These are phyloP conservation scores for Onychostoma macrolepis DNA, from an alignment of 2,113 vertebrate genomes.

Conservation along the genomic window DNA sequence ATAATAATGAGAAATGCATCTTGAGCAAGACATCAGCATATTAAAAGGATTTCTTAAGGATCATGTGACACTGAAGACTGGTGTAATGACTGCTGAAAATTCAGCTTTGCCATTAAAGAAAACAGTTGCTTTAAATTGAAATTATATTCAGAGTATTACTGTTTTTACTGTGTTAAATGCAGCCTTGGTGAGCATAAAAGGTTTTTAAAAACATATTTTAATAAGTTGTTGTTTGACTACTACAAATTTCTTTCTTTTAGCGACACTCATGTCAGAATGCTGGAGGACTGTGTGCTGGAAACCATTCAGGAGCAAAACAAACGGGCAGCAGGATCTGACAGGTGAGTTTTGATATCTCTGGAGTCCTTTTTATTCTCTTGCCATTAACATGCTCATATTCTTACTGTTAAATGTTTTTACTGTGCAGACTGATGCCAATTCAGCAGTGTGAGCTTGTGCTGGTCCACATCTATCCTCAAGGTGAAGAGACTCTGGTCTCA, in stretches of 20 bases:
- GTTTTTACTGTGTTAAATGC: not conserved
- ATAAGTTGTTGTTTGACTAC: no score
- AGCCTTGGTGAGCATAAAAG: not conserved
- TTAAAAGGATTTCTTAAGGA: no score
- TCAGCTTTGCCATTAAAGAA: no score
- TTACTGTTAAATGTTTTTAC: not conserved
- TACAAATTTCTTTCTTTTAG: constrained; percentile 64
- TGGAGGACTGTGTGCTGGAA: constrained; percentile 96
- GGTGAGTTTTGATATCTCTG: constrained; percentile 78
- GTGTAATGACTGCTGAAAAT: no score
- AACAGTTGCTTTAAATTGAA: no score
- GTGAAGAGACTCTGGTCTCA: constrained; percentile 94
- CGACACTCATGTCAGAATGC: constrained; percentile 97
- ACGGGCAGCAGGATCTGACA: constrained; percentile 93
- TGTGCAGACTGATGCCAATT: constrained; percentile 92
- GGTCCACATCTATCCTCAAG: constrained; percentile 93
- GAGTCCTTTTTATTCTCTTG: not conserved
- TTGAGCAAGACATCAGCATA: no score
- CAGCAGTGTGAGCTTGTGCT: constrained; percentile 97
- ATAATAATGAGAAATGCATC: no score
- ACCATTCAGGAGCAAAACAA: constrained; percentile 97
- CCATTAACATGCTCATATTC: not conserved
- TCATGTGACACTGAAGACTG: no score
- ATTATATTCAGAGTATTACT: not conserved
- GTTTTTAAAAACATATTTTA: no score